Evolutionary conservation across 2,888 invertebrate species (phyloP), one percentile per base, ranked within the genome.

Genomic region (Zelleria hepariella): DNA sequence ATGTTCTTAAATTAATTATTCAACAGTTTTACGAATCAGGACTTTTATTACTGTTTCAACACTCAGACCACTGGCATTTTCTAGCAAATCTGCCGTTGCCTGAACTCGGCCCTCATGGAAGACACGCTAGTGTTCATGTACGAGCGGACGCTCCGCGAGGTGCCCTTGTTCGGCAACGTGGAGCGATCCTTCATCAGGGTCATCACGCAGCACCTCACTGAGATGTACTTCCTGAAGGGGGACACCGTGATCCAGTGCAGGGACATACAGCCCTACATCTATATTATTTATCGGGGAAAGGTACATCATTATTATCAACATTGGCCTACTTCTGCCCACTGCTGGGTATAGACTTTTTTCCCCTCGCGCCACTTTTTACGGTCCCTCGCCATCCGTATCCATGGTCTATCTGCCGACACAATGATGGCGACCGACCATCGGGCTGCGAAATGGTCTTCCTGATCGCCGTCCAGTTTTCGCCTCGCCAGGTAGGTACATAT

Each of bases 161-260:
- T 90, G n/a, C 90, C 90, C 0, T 71, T 90, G 20, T 90, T 90
- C 64, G 85, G 86, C 18, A 86, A 85, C 64, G 86, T 90, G 56
- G 90, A 90, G 64, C 74, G 83, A 10, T 87, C 90, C 6, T 90
- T 90, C 70, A 88, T 90, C 72, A 80, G 90, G 66, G 85, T 90
- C 62, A 77, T 90, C 67, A 88, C 89, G 1, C 90, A 87, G 65
- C 86, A 90, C 63, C 74, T 90, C 2, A 77, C 77, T 53, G 90
- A 90, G 67, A 82, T 86, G 81, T 90, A 90, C 66, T 86, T 88
- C 64, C 71, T 88, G 5, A 86, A 82, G 61, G 85, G 86, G 3
- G 89, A 90, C 60, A 82, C 84, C 0, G 85, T 90, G 21, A 77
- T 90, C 27, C 83, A 86, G 64, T 82, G 78, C 65, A 79, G 81